Evolutionary conservation across 2,888 invertebrate species (phyloP), one percentile per base, ranked within the genome.

Genomic region (Athalia cordata): DNA sequence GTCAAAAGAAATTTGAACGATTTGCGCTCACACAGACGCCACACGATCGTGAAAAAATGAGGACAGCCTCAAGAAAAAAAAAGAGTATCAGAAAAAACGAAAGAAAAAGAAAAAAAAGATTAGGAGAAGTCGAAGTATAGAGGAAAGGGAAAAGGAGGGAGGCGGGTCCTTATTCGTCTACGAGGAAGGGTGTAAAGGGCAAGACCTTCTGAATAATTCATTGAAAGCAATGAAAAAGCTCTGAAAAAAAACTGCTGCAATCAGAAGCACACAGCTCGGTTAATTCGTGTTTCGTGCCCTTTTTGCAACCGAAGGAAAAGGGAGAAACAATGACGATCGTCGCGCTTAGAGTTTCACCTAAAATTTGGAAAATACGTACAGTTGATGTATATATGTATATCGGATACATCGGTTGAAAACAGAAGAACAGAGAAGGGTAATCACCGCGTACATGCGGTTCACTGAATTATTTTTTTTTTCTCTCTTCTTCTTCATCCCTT

Each of bases 261-360:
- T 85, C 84, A 82, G 78, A 80, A 80, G 67, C 79, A 49, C 77
- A 80, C 78, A 80, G 81, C 76, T 75, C 80, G 76, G 81, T 84
- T 84, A 84, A 85, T 83, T 85, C 83, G 78, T 83, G 81, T 84
- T 84, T 83, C 82, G 82, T 81, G 76, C 13, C 57, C 59, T 74
- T 81, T 82, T 80, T 66, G 47, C 15, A 1, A 49, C 47, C 43
- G 57, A 55, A 70, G 49, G 55, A 52, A 70, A 70, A 55, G 70
- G 50, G 13, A 70, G 55, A 15, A 55, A 15, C 62, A 62, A 15
- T 15, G 62, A 13, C 11, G 15, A 62, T 15, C 11, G 6, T 62
- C 67, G 13, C n/a, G 8, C 61, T 1, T 50, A 67, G 15, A 8
- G 67, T 15, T 50, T 67, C n/a, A 6, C 61, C 11, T 29, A 29